phyloP scores from a whole-genome alignment of 1,140 invertebrate genomes.

The Drosophila subpulchrella region DNA sequence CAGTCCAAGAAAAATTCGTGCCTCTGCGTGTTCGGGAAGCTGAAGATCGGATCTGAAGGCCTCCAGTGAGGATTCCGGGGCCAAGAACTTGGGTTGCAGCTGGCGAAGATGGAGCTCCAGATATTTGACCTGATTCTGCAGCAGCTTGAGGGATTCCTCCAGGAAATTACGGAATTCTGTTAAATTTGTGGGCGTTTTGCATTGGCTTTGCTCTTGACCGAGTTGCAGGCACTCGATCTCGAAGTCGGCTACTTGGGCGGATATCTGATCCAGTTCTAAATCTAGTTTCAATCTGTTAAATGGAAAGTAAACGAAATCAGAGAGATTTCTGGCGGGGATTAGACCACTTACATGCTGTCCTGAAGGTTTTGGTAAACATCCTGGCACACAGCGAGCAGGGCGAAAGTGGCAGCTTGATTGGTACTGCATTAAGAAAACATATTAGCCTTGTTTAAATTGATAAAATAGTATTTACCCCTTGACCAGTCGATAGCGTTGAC shows the following conservation, averaged over 20 bases:
- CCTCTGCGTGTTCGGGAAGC: conserved; percentile 2
- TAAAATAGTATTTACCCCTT: conserved; percentile 28
- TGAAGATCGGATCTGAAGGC: conserved; percentile 1
- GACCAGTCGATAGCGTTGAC: conserved; percentile 40
- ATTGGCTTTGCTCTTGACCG: background rate
- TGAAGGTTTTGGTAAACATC: conserved; percentile 1
- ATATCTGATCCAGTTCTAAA: background rate
- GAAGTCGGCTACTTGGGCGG: background rate
- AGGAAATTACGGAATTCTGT: conserved; percentile 6
- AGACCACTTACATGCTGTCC: conserved; percentile 6
- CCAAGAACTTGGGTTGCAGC: conserved; percentile 2
- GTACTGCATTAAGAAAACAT: conserved; percentile 6
- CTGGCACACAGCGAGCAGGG: conserved; percentile 31
- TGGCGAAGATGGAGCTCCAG: conserved; percentile 8
- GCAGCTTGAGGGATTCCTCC: background rate
- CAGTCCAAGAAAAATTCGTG: background rate
- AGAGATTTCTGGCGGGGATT: background rate
- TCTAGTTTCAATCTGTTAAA: conserved; percentile 2
- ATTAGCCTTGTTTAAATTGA: background rate
- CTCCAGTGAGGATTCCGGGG: background rate
- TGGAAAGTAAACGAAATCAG: background rate
- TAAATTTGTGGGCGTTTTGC: background rate
- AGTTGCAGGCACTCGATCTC: background rate
- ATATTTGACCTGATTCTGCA: conserved; percentile 10
- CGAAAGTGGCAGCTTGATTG: conserved; percentile 19